These are phyloP conservation scores for Eueides isabella DNA, from an alignment of 1,140 invertebrate species.

Conservation along the genomic window DNA sequence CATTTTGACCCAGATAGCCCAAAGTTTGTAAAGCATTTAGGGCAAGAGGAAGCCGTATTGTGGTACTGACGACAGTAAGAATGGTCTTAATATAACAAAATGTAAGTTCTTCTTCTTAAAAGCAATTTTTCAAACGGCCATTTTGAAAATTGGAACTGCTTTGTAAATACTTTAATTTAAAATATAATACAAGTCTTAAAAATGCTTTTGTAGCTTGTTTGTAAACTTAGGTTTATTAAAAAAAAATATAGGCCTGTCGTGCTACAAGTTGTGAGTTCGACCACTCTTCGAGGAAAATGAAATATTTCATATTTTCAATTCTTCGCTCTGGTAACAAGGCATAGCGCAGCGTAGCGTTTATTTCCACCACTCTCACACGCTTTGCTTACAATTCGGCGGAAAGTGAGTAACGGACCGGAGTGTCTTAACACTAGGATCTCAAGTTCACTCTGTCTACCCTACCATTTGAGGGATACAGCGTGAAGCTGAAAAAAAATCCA, in stretches of 20 bases:
- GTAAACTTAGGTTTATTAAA: not conserved
- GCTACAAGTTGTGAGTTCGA: no score
- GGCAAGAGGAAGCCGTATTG: slow-evolving; percentile 36
- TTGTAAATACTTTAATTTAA: slow-evolving; percentile 3
- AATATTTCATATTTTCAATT: no score
- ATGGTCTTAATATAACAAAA: slow-evolving; percentile 30
- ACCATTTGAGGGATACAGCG: no score
- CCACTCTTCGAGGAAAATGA: no score
- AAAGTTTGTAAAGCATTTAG: slow-evolving; percentile 35
- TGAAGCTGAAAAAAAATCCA: no score
- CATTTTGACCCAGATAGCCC: slow-evolving; percentile 27
- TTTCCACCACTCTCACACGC: no score
- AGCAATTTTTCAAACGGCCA: slow-evolving; percentile 19
- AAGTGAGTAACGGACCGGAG: no score
- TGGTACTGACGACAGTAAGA: slow-evolving; percentile 23
- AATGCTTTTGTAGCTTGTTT: not conserved
- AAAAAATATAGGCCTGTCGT: not conserved
- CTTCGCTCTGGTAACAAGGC: no score
- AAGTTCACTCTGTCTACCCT: no score
- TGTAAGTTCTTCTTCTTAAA: slow-evolving; percentile 16
- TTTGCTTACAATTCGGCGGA: no score
- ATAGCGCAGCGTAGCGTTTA: no score
- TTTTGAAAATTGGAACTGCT: not conserved
- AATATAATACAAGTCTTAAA: not conserved
- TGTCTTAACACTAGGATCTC: no score